A percentile compares a stretch with the other conserved stretches of the same genome.
Evolutionary conservation across 2,113 vertebrate species (phyloP).

Genomic region (Cyprinodon variegatus): DNA sequence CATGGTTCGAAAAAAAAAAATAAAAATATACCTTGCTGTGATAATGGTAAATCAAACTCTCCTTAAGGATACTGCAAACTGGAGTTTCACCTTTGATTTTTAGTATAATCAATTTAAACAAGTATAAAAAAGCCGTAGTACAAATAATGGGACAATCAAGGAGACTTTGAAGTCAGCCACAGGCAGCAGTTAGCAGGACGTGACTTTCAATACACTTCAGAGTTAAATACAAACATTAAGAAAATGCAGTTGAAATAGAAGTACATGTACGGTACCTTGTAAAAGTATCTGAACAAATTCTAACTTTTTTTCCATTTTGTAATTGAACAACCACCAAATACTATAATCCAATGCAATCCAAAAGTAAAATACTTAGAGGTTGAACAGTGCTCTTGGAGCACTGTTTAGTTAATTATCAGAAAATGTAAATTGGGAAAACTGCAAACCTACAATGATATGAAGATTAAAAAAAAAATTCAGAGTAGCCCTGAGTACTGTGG

Average conservation of each 20-base stretch:
- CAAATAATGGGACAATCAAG: not conserved
- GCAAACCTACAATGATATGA: too few species aligned
- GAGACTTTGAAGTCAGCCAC: not conserved
- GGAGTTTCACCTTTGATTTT: not conserved
- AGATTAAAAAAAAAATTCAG: too few species aligned
- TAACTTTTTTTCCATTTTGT: too few species aligned
- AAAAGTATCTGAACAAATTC: not conserved
- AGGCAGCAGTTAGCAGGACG: not conserved
- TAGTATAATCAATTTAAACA: not conserved
- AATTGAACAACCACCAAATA: too few species aligned
- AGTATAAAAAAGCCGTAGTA: not conserved
- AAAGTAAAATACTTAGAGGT: too few species aligned
- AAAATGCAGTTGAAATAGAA: not conserved
- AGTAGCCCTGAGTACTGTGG: too few species aligned
- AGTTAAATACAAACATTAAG: not conserved
- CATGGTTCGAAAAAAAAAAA: too few species aligned
- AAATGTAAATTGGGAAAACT: too few species aligned
- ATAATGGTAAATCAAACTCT: not conserved
- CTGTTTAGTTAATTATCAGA: too few species aligned
- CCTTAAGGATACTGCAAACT: not conserved
- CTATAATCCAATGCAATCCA: too few species aligned
- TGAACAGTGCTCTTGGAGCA: too few species aligned
- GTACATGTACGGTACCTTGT: not conserved
- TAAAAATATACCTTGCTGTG: not conserved
- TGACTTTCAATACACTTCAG: not conserved